These are phyloP conservation scores for Acholoe squamosa DNA, from an alignment of 2,888 invertebrate genomes.

Conservation along the genomic window DNA sequence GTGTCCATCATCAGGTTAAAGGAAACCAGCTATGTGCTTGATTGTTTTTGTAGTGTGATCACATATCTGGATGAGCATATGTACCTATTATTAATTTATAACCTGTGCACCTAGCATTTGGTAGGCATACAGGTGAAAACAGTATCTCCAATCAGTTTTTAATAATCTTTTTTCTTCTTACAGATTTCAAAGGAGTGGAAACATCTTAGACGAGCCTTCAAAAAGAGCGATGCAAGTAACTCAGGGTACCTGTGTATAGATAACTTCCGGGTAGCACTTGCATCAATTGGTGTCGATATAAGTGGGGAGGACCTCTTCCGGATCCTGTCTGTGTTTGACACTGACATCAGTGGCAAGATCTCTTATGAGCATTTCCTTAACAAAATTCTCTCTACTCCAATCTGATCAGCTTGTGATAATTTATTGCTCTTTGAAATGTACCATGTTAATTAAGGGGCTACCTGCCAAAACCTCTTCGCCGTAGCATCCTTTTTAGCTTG, in stretches of 20 bases:
- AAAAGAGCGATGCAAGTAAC: constrained; percentile 73
- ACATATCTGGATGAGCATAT: no score
- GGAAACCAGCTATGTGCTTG: no score
- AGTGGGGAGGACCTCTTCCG: constrained; percentile 77
- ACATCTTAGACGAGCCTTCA: constrained; percentile 75
- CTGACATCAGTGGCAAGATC: constrained; percentile 75
- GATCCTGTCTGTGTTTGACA: constrained; percentile 77
- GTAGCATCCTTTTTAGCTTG: no score
- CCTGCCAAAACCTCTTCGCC: no score
- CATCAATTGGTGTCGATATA: constrained; percentile 71
- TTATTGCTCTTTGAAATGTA: not conserved
- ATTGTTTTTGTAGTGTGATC: no score
- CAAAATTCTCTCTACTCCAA: not conserved
- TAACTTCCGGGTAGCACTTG: constrained; percentile 74
- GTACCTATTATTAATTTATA: no score
- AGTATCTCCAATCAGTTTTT: not conserved
- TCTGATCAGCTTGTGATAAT: not conserved
- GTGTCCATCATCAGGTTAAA: no score
- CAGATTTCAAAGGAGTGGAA: constrained; percentile 76
- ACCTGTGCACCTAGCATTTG: no score
- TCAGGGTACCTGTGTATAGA: constrained; percentile 73
- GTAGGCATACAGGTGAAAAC: no score
- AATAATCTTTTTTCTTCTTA: not conserved
- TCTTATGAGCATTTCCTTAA: constrained; percentile 75
- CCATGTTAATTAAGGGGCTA: no score